Conservation (phyloP, 2,797 vertebrate genomes). For the Phataginus tetradactyla region DNA sequence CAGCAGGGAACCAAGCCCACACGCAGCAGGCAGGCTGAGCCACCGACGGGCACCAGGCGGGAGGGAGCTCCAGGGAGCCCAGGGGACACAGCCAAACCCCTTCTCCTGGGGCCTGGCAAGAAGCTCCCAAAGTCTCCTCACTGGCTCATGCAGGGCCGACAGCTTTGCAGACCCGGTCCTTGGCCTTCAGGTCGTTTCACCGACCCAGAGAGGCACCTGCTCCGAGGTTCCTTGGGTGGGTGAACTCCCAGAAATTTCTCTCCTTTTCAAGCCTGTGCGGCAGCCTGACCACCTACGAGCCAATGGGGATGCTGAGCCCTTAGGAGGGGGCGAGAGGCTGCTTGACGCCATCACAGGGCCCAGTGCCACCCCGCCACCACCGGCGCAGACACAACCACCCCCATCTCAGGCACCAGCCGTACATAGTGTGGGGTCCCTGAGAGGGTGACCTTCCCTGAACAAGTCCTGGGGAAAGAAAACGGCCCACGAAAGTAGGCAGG, state of each 20-base stretch:
- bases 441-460: not conserved
- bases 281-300: not conserved
- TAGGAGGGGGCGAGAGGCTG: not conserved
- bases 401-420: not conserved
- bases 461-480: not conserved
- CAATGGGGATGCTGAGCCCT: not conserved
- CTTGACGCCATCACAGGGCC: rapidly evolving
- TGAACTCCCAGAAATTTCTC: not conserved
- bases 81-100: too few species aligned
- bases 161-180: not conserved
- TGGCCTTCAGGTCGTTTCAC: not conserved
- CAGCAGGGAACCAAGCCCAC: too few species aligned
- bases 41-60: not conserved
- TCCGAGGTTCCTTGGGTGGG: not conserved
- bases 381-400: not conserved
- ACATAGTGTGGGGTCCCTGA: rapidly evolving
- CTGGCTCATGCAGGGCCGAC: not conserved
- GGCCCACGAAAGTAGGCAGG: too few species aligned
- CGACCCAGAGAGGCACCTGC: not conserved
- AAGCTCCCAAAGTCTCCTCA: not conserved
- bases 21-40: not conserved
- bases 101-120: not conserved
- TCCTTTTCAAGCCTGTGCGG: not conserved
- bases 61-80: not conserved
- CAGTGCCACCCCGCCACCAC: not conserved